Evolutionary conservation across 2,888 invertebrate genomes (phyloP), one percentile per base, ranked within the genome.

Genomic region (Thymelicus lineola): DNA sequence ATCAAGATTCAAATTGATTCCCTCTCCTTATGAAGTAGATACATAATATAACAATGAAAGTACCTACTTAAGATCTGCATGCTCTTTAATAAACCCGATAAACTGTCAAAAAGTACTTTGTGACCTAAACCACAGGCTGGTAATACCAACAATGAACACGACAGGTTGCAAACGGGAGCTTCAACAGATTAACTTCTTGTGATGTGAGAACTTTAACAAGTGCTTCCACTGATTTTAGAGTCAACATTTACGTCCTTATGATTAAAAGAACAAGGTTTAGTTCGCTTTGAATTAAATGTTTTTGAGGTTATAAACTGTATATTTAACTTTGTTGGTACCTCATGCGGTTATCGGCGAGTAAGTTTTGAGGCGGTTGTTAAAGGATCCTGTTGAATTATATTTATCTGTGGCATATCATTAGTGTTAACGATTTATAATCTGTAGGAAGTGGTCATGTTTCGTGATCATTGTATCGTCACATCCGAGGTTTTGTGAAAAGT

Each of bases 91-190:
- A 42, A 12, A 58, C 36, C 55, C 46, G 61, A 57, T 68, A 62
- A 69, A 63, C 63, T 69, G 68, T 68, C 57, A 64, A 59, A 70
- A 70, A 59, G 46, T 15, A 7, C 20, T 20, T 20, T 53, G 48
- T 57, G 46, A 63, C 58, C 46, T 60, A 74, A 77, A 78, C 80
- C 80, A 73, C 79, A 78, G 70, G 45, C 71, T 75, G 71, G 70
- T 66, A 76, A 76, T 78, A 77, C 64, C 28, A 70, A 70, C 69
- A 70, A 64, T 59, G 65, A 74, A 68, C 71, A 70, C 80, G 79
- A 79, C 83, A 84, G 74, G 78, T 84, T 84, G 84, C 83, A 81
- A 81, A 78, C 82, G 83, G 80, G 77, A 79, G 79, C 78, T 71
- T 69, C 62, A 66, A 75, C 71, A 74, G 76, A 77, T 80, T 78